Evolutionary conservation across 2,797 vertebrate genomes (phyloP).

Genomic region (Paguma larvata): DNA sequence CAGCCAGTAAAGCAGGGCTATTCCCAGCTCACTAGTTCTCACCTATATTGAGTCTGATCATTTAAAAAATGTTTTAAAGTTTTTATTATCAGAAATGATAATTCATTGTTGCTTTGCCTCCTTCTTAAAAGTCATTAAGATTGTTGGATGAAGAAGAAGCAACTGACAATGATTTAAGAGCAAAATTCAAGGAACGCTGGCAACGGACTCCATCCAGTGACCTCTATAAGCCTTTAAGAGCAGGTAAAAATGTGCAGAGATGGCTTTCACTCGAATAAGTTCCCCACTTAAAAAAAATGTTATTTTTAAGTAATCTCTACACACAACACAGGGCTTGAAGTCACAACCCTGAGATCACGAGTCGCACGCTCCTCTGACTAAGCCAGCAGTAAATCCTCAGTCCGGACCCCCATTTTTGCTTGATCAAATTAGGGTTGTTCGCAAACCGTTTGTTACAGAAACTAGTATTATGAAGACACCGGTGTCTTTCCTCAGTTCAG

Average conservation of each 20-base stretch:
- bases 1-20: neutral
- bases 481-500: neutral
- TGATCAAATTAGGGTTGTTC: slow-evolving; percentile 52
- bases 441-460: slow-evolving; percentile 26
- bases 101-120: slow-evolving; percentile 28
- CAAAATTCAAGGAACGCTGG: slow-evolving; percentile 98
- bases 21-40: neutral
- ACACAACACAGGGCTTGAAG: neutral
- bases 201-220: slow-evolving; percentile 97
- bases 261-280: neutral
- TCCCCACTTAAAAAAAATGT: neutral
- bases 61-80: neutral
- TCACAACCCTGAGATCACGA: neutral
- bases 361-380: neutral
- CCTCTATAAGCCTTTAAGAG: slow-evolving; percentile 96
- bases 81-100: slow-evolving; percentile 22
- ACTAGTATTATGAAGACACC: neutral
- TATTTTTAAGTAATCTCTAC: neutral
- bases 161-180: slow-evolving; percentile 96
- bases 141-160: slow-evolving; percentile 96
- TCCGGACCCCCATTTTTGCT: neutral
- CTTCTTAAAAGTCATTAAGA: slow-evolving; percentile 92
- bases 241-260: slow-evolving; percentile 88
- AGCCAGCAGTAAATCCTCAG: neutral
- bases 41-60: neutral